Percentiles rank a stretch among this genome's conserved stretches.
phyloP scores from a whole-genome alignment of 30 jellyfish, hydroid and myxozoan genomes.

The Haliclystus octoradiatus region DNA sequence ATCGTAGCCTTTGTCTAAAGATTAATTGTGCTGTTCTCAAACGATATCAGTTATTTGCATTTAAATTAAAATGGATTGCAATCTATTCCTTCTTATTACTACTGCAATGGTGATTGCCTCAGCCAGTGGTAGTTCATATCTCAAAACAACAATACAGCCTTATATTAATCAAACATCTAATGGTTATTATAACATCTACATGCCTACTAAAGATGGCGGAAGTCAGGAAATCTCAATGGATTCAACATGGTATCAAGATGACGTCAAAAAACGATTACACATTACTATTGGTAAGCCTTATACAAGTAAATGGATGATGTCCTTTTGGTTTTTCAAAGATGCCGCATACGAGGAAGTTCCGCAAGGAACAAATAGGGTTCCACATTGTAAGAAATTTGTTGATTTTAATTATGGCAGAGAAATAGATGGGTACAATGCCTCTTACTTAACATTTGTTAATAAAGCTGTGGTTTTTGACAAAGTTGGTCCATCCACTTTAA shows the following conservation, averaged over 20 bases:
- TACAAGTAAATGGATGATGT: background rate
- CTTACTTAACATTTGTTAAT: background rate
- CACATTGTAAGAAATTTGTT: background rate
- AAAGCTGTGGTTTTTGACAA: background rate
- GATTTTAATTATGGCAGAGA: background rate
- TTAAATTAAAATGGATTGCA: too few relatives aligned
- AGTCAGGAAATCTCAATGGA: too few relatives aligned
- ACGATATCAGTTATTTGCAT: too few relatives aligned
- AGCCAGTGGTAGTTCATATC: too few relatives aligned
- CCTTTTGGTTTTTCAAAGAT: background rate
- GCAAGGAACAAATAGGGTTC: background rate
- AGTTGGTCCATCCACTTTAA: background rate
- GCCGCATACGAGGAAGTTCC: background rate
- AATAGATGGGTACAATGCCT: background rate
- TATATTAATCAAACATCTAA: too few relatives aligned
- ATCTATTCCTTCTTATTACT: too few relatives aligned
- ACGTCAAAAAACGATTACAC: background rate
- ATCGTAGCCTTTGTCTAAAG: too few relatives aligned
- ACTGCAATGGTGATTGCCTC: too few relatives aligned
- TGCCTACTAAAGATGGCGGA: too few relatives aligned
- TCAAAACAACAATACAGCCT: too few relatives aligned
- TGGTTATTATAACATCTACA: too few relatives aligned
- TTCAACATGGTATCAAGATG: constrained; percentile 1
- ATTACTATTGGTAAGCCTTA: background rate
- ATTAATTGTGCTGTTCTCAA: too few relatives aligned